Percentiles rank a stretch among this genome's conserved stretches.
Evolutionary conservation across 92 coral and sea anemone genomes (phyloP).

Genomic region (Plumapathes pennacea): DNA sequence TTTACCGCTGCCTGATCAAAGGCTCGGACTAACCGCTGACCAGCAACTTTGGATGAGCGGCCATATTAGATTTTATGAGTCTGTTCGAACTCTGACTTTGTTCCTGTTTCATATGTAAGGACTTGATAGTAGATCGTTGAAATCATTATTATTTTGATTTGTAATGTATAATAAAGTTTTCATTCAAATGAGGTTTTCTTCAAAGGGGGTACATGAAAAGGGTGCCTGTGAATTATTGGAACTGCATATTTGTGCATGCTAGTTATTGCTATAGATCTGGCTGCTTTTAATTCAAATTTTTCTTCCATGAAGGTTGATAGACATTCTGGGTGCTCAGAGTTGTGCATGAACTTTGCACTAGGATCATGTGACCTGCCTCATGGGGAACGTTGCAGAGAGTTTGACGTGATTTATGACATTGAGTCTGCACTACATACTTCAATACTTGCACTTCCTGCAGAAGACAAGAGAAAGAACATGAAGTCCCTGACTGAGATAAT

Average conservation of each 20-base stretch:
- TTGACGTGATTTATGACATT: slow-evolving; percentile 2
- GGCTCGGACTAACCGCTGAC: slow-evolving; percentile 1
- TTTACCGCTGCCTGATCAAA: neutral
- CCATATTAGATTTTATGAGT: neutral
- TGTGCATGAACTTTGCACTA: slow-evolving; percentile 17
- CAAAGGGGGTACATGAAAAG: too few relatives aligned
- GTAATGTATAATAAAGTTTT: too few relatives aligned
- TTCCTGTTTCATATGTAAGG: too few relatives aligned
- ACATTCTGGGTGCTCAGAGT: slow-evolving; percentile 6
- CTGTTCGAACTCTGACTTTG: too few relatives aligned
- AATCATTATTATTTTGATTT: too few relatives aligned
- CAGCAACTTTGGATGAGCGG: neutral
- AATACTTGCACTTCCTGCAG: neutral
- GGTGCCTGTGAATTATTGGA: too few relatives aligned
- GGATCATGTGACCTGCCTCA: slow-evolving; percentile 10
- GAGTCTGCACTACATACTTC: neutral
- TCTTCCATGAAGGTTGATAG: slow-evolving; percentile 6
- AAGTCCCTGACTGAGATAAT: neutral
- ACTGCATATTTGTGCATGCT: too few relatives aligned
- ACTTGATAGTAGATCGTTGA: too few relatives aligned
- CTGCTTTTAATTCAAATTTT: too few relatives aligned
- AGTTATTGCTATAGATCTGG: too few relatives aligned
- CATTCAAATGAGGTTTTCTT: too few relatives aligned
- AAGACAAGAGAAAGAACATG: neutral
- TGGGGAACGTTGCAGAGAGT: neutral